These are phyloP conservation scores for Invenusta paracnida DNA, from an alignment of 2,888 invertebrate genomes.

Conservation along the genomic window DNA sequence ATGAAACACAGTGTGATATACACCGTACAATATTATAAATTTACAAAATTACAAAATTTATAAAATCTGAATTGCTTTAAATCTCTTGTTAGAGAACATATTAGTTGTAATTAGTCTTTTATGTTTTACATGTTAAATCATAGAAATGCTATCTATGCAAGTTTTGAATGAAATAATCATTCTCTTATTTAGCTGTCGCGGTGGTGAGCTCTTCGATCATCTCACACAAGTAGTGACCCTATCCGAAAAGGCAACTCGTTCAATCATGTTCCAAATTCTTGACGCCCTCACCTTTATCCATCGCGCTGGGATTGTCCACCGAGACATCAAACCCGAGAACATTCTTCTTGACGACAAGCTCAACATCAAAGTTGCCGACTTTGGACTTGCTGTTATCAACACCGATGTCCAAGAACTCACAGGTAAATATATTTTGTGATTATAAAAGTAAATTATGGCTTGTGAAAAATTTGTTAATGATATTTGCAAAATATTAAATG, in stretches of 20 bases:
- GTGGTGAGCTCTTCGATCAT: conserved; percentile 96
- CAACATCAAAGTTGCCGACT: conserved; percentile 96
- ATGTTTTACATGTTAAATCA: conserved; percentile 58
- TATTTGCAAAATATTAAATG: too few relatives aligned
- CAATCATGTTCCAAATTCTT: conserved; percentile 73
- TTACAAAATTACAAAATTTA: too few relatives aligned
- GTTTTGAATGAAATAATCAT: too few relatives aligned
- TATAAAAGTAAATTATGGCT: too few relatives aligned
- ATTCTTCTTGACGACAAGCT: conserved; percentile 87
- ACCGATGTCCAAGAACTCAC: conserved; percentile 52
- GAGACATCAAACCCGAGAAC: conserved; percentile 72
- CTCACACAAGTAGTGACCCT: conserved; percentile 92
- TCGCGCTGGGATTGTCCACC: conserved; percentile 49
- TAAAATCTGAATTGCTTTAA: too few relatives aligned
- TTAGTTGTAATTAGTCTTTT: too few relatives aligned
- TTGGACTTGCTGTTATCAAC: conserved; percentile 77
- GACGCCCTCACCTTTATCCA: conserved; percentile 90
- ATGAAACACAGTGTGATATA: too few relatives aligned
- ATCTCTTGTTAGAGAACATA: too few relatives aligned
- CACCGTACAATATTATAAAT: too few relatives aligned
- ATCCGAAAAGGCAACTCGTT: conserved; percentile 91
- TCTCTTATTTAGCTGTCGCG: conserved; percentile 70
- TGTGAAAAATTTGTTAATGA: too few relatives aligned
- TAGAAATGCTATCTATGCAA: not conserved
- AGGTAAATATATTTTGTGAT: conserved; percentile 48